Evolutionary conservation across 1,140 invertebrate genomes (phyloP).

Genomic region (Formica selysi): DNA sequence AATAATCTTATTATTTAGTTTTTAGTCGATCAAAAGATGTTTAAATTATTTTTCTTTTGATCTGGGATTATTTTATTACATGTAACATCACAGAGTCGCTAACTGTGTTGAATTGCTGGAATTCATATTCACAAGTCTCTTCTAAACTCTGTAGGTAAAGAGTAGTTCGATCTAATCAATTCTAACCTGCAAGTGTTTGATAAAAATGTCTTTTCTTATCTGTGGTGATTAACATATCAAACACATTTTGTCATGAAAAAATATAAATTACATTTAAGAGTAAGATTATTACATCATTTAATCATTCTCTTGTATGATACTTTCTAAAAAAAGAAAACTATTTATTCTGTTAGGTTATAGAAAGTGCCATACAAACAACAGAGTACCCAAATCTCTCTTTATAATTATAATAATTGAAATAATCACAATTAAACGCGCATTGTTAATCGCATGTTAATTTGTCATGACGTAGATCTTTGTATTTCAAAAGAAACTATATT

Average conservation of each 20-base stretch:
- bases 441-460: not conserved
- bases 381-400: not conserved
- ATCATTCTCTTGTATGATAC: slow-evolving; percentile 66
- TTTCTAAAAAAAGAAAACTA: slow-evolving; percentile 14
- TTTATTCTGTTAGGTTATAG: not conserved
- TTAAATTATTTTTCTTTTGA: too few relatives aligned
- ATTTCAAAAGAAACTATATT: not conserved
- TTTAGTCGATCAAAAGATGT: too few relatives aligned
- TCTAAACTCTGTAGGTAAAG: slow-evolving; percentile 10
- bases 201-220: not conserved
- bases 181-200: not conserved
- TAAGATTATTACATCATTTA: slow-evolving; percentile 96
- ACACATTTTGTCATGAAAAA: not conserved
- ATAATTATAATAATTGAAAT: slow-evolving; percentile 6
- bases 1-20: too few relatives aligned
- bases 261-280: slow-evolving; percentile 88
- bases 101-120: not conserved
- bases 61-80: too few relatives aligned
- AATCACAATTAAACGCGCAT: not conserved
- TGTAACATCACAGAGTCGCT: not conserved
- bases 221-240: not conserved
- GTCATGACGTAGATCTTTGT: not conserved
- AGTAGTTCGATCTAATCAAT: not conserved
- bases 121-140: not conserved
- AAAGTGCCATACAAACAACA: not conserved